These are phyloP conservation scores for Tanytarsus gracilentus DNA, from an alignment of 2,888 invertebrate genomes.

Conservation along the genomic window DNA sequence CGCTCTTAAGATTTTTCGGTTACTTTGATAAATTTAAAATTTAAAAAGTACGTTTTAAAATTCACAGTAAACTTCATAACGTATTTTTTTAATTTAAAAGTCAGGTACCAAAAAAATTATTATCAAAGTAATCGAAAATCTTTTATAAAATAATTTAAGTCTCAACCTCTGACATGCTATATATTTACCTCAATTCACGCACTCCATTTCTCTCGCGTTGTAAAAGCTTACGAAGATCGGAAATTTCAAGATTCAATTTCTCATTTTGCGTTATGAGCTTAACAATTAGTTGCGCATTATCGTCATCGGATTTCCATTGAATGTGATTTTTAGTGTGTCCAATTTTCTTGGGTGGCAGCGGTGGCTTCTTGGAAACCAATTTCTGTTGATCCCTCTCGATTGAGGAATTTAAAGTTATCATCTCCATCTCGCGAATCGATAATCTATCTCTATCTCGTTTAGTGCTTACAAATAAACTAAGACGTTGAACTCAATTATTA, in stretches of 20 bases:
- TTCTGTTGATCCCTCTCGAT: background rate
- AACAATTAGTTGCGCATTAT: conserved; percentile 6
- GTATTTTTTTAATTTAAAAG: too few relatives aligned
- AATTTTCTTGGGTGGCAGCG: background rate
- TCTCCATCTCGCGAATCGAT: conserved; percentile 12
- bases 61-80: too few relatives aligned
- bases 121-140: too few relatives aligned
- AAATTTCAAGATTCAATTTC: conserved; percentile 1
- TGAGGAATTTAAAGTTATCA: conserved; percentile 10
- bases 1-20: too few relatives aligned
- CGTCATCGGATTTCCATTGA: conserved; percentile 18
- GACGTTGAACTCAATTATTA: conserved; percentile 22
- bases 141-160: too few relatives aligned
- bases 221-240: conserved; percentile 5
- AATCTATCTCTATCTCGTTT: background rate
- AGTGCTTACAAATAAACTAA: conserved; percentile 6
- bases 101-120: too few relatives aligned
- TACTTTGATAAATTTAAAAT: too few relatives aligned
- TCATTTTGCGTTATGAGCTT: conserved; percentile 7
- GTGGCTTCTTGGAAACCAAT: conserved; percentile 13
- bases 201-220: conserved; percentile 3
- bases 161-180: too few relatives aligned
- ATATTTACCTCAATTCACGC: conserved; percentile 11
- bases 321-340: background rate
- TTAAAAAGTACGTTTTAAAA: too few relatives aligned